Percentiles rank a stretch among this genome's conserved stretches.
Evolutionary conservation across 2,888 invertebrate species (phyloP).

Genomic region (Xanthorhoe spadicearia): DNA sequence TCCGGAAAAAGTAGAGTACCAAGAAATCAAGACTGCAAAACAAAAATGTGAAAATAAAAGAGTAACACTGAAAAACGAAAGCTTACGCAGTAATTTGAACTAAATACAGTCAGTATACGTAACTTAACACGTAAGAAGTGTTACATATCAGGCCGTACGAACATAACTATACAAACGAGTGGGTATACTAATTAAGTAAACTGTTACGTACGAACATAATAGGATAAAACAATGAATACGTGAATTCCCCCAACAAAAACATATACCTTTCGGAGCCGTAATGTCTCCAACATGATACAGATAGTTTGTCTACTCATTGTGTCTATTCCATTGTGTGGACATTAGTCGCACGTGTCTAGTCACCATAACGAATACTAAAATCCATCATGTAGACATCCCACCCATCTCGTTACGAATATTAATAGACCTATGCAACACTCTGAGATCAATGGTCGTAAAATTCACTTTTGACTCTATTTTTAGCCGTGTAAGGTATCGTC

Average conservation of each 20-base stretch:
- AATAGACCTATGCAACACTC: slow-evolving; percentile 25
- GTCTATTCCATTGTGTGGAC: slow-evolving; percentile 9
- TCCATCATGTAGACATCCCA: slow-evolving; percentile 27
- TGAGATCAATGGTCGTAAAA: slow-evolving; percentile 21
- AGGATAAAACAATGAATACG: background rate
- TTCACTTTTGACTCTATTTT: slow-evolving; percentile 24
- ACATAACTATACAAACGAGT: background rate
- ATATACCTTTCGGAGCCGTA: background rate
- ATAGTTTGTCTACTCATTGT: background rate
- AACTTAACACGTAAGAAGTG: background rate
- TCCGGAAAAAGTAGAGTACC: background rate
- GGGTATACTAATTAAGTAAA: background rate
- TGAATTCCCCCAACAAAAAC: background rate
- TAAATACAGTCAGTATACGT: background rate
- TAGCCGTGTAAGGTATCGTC: slow-evolving; percentile 20
- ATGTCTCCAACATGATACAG: slow-evolving; percentile 4
- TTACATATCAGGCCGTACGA: background rate
- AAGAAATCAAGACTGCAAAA: too few species aligned
- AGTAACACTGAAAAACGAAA: too few species aligned
- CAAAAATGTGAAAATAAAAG: too few species aligned
- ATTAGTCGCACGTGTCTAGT: slow-evolving; percentile 20
- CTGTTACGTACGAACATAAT: background rate
- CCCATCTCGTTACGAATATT: slow-evolving; percentile 34
- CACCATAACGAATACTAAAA: slow-evolving; percentile 33
- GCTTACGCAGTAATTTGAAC: background rate